These are phyloP conservation scores for Eledone cirrhosa DNA, from an alignment of 2,888 invertebrate species.

Conservation along the genomic window DNA sequence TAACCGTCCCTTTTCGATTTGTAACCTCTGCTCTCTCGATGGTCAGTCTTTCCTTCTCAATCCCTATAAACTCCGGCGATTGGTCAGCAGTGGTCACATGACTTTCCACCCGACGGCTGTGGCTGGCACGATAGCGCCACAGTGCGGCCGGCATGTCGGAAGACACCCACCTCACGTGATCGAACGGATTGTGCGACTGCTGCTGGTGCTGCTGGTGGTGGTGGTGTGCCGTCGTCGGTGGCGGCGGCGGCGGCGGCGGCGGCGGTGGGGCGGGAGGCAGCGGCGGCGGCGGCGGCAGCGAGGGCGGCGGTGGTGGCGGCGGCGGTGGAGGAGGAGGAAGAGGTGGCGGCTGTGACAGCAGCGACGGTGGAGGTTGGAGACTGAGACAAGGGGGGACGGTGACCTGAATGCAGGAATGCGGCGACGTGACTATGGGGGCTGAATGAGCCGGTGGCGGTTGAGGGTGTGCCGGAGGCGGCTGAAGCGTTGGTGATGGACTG, in stretches of 20 bases:
- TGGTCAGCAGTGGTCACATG: neutral
- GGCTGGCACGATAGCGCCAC: constrained; percentile 4
- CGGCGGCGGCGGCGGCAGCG: no score
- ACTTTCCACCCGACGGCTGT: neutral
- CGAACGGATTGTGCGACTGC: neutral
- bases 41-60: constrained; percentile 17
- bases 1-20: constrained; percentile 10
- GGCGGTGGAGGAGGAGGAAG: no score
- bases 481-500: constrained; percentile 12
- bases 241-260: no score
- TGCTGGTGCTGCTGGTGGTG: neutral
- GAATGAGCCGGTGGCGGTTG: neutral
- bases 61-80: neutral
- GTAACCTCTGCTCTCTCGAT: constrained; percentile 8
- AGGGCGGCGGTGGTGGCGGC: no score
- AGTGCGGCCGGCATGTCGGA: constrained; percentile 16
- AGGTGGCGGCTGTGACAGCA: no score
- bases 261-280: no score
- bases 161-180: constrained; percentile 16
- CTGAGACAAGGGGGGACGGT: neutral
- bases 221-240: no score
- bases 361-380: no score
- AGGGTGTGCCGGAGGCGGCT: neutral
- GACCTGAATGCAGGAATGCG: neutral
- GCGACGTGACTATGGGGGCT: constrained; percentile 1